These are phyloP conservation scores for Smutsia temminckii DNA, from an alignment of 2,797 vertebrate genomes.

Conservation along the genomic window DNA sequence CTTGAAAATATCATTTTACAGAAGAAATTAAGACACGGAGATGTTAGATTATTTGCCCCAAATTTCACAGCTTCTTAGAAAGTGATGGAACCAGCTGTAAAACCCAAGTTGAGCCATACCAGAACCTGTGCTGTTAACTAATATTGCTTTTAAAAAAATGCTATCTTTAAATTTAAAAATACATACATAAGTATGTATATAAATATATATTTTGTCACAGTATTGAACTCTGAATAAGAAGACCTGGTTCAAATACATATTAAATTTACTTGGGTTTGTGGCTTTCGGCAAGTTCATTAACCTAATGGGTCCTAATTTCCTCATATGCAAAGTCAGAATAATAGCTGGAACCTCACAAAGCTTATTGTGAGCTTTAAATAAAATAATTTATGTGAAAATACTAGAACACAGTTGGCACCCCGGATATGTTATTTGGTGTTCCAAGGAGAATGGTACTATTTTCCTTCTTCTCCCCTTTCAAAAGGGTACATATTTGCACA, in stretches of 20 bases:
- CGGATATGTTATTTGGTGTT: background rate
- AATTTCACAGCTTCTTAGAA: slow-evolving; percentile 21
- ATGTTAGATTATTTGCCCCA: slow-evolving; percentile 35
- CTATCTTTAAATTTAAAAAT: background rate
- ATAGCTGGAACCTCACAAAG: background rate
- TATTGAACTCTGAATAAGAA: slow-evolving; percentile 36
- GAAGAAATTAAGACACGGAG: slow-evolving; percentile 13
- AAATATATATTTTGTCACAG: background rate
- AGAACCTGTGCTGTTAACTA: background rate
- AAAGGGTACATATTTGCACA: slow-evolving; percentile 17
- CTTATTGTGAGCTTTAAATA: slow-evolving; percentile 12
- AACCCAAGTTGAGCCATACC: background rate
- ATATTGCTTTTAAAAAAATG: background rate
- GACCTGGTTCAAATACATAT: background rate
- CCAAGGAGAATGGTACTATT: slow-evolving; percentile 17
- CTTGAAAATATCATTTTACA: slow-evolving; percentile 11
- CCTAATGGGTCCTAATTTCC: slow-evolving; percentile 32
- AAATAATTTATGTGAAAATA: slow-evolving; percentile 50
- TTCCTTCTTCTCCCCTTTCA: background rate
- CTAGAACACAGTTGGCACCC: background rate
- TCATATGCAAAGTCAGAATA: slow-evolving; percentile 39
- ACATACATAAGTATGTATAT: background rate
- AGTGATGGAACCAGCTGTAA: background rate
- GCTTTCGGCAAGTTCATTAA: slow-evolving; percentile 57
- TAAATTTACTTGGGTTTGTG: slow-evolving; percentile 1